Base-by-base conservation (phyloP, 2,797 vertebrate species). In the Hippopotamyrus pictus region DNA sequence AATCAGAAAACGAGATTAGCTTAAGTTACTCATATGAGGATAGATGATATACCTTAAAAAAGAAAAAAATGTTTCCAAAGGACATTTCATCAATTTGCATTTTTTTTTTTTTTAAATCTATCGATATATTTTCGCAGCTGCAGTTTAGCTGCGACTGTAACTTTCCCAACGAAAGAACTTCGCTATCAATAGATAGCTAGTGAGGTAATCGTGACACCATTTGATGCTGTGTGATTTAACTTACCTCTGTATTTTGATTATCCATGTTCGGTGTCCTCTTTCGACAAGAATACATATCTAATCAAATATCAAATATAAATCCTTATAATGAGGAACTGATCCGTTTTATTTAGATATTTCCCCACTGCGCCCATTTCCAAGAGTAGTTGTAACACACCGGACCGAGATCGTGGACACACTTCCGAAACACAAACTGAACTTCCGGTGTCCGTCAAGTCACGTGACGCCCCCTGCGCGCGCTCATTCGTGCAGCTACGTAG, bases 191-290 rank as follows among this genome's bases (percentile, higher is more conserved):
- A 50, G 44, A 51, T 85, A 88, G 84, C 84, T 25, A 46, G 19
- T 57, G 37, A 89, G 48, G n/a, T 65, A 89, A 84, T 57, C 25
- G 48, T 85, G 83, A 59, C 51, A 88, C 22, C 57, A 14, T 5
- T 41, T 22, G 46, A 51, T 33, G 8, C 76, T 25, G 11, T 9
- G 14, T 89, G 41, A 25, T 5, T 73, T n/a, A 73, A 88, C 86
- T 37, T 89, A 96, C 96, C 94, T 93, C 92, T 44, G 91, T 83
- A 48, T 94, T 91, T 14, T 92, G 93, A 90, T 92, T 88, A 88
- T 95, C 93, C 94, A 95, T 95, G 86, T 54, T 89, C 22, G 76
- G 59, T 17, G 89, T 29, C 33, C 88, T 89, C 14, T 62, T 90
- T 69, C 87, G 12, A 90, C 59, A n/a, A 46, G 88, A 86, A 76